A percentile compares a stretch with the other conserved stretches of the same genome.
Conservation (phyloP, 2,888 invertebrate genomes). For the Myathropa florea region DNA sequence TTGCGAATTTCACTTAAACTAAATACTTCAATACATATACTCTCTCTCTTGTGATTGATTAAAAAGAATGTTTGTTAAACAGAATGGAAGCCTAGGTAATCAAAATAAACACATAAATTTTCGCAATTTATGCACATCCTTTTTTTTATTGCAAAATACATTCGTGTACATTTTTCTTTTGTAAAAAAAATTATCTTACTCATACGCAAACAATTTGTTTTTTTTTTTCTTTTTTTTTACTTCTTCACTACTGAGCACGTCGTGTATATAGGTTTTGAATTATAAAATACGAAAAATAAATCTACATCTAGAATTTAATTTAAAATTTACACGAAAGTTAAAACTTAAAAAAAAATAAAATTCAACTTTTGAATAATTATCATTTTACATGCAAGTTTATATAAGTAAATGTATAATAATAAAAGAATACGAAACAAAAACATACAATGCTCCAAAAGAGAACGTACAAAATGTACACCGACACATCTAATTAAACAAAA, state of each 20-base stretch:
- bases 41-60: conserved; percentile 2
- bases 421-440: conserved; percentile 11
- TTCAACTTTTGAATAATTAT: conserved; percentile 12
- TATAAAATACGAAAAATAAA: conserved; percentile 32
- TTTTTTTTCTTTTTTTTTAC: not conserved
- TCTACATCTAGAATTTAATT: conserved; percentile 33
- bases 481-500: conserved; percentile 49
- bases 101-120: conserved; percentile 29
- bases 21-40: conserved; percentile 16
- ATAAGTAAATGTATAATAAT: conserved; percentile 1
- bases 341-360: conserved; percentile 9
- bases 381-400: conserved; percentile 59
- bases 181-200: conserved; percentile 16
- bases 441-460: conserved; percentile 25
- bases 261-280: conserved; percentile 30
- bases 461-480: conserved; percentile 43
- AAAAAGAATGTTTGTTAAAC: conserved; percentile 55
- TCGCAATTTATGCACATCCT: conserved; percentile 12
- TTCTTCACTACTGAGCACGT: not conserved
- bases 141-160: conserved; percentile 20
- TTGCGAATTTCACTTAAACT: conserved; percentile 28
- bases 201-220: not conserved
- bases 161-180: conserved; percentile 15
- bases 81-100: conserved; percentile 68
- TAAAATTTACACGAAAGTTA: conserved; percentile 23